Percentiles rank a stretch among this genome's conserved stretches.
Evolutionary conservation across 2,113 vertebrate genomes (phyloP).

Genomic region (Pelobates fuscus): DNA sequence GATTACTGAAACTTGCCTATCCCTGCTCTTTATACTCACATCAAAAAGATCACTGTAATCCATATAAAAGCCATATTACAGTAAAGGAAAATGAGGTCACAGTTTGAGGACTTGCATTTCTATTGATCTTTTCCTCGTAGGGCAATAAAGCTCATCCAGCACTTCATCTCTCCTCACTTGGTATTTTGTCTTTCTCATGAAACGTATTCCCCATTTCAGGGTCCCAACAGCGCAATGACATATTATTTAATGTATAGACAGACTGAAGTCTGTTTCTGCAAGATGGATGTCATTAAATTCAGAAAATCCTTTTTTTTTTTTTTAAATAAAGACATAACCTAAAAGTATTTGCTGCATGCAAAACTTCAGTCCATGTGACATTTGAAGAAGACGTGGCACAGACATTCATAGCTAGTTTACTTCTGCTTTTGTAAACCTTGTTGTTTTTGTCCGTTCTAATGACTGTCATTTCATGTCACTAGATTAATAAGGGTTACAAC

Average conservation of each 20-base stretch:
- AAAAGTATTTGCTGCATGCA: neutral
- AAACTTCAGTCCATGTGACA: neutral
- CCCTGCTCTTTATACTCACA: conserved; percentile 5
- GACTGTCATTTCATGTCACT: no score
- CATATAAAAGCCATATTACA: conserved; percentile 30
- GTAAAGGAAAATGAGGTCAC: conserved; percentile 33
- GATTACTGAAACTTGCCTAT: neutral
- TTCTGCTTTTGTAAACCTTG: neutral
- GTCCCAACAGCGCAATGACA: neutral
- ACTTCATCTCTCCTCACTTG: conserved; percentile 20
- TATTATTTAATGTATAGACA: neutral
- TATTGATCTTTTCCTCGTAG: conserved; percentile 15
- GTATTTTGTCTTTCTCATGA: neutral
- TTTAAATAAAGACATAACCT: neutral
- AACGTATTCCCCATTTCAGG: neutral
- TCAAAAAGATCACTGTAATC: conserved; percentile 36
- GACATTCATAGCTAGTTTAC: neutral
- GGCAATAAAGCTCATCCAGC: neutral
- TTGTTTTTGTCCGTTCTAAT: neutral
- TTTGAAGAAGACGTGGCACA: neutral
- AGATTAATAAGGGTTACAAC: no score
- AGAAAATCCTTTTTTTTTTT: neutral
- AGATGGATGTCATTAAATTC: neutral
- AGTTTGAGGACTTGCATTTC: conserved; percentile 8
- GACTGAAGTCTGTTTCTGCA: neutral